phyloP scores from a whole-genome alignment of 92 coral and sea anemone species.

The Heteractis magnifica region DNA sequence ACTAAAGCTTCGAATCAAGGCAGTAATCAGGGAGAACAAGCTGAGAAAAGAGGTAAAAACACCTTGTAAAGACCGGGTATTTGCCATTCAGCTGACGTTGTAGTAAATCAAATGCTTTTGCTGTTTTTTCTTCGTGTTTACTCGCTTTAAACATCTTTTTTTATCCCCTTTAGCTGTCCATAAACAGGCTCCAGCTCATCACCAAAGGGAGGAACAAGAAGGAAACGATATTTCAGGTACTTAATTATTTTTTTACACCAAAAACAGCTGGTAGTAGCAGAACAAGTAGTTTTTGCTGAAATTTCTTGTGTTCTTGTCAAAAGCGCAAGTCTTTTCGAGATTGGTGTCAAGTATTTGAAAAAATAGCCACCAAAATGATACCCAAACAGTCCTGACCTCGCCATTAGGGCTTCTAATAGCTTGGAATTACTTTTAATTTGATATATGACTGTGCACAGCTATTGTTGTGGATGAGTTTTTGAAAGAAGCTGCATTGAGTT shows the following conservation, averaged over 20 bases:
- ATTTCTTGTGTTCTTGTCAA: background rate
- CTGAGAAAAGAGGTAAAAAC: conserved; percentile 5
- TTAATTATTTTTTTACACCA: background rate
- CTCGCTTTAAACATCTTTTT: background rate
- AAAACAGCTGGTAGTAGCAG: background rate
- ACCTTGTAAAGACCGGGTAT: background rate
- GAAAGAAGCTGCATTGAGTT: background rate
- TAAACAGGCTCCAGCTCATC: background rate
- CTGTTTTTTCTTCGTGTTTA: background rate
- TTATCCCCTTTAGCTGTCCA: background rate
- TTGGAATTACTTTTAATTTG: no score
- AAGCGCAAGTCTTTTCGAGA: background rate
- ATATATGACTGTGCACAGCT: background rate
- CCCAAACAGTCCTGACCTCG: background rate
- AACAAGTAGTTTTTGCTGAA: background rate
- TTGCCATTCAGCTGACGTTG: background rate
- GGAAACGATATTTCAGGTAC: background rate
- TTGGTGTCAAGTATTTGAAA: background rate
- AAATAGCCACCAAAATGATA: no score
- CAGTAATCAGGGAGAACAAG: background rate
- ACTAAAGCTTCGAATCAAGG: background rate
- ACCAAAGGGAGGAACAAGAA: background rate
- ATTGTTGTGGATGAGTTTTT: background rate
- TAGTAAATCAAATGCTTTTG: background rate
- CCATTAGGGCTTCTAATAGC: background rate